Evolutionary conservation across 2,797 vertebrate species (phyloP).

Genomic region (Enteromius radiatus): DNA sequence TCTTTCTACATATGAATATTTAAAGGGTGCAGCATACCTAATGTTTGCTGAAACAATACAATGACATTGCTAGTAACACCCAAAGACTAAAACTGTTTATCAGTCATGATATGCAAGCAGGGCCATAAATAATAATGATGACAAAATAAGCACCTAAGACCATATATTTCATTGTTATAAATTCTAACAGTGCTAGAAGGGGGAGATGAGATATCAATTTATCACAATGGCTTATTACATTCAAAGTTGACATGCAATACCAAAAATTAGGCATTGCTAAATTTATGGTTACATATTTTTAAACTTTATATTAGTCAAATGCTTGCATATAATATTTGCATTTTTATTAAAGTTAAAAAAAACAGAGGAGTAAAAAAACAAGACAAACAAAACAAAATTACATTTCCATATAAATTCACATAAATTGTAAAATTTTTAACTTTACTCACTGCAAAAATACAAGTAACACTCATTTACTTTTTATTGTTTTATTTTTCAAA

Average conservation of each 20-base stretch:
- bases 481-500: constrained; percentile 82
- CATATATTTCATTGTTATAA: neutral
- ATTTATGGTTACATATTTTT: too few species aligned
- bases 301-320: too few species aligned
- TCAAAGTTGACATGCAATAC: too few species aligned
- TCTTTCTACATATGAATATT: neutral
- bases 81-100: neutral
- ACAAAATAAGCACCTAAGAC: neutral
- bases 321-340: too few species aligned
- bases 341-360: too few species aligned
- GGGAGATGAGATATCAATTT: neutral
- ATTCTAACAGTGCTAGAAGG: neutral
- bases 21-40: neutral
- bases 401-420: too few species aligned
- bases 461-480: constrained; percentile 47
- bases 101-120: neutral
- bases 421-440: too few species aligned
- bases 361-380: too few species aligned
- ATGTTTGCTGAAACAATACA: neutral
- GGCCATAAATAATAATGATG: neutral
- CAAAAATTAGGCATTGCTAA: too few species aligned
- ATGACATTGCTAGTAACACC: neutral
- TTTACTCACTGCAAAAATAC: neutral
- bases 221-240: neutral
- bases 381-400: too few species aligned